These are phyloP conservation scores for Plebejus argus DNA, from an alignment of 2,888 invertebrate genomes.

Conservation along the genomic window DNA sequence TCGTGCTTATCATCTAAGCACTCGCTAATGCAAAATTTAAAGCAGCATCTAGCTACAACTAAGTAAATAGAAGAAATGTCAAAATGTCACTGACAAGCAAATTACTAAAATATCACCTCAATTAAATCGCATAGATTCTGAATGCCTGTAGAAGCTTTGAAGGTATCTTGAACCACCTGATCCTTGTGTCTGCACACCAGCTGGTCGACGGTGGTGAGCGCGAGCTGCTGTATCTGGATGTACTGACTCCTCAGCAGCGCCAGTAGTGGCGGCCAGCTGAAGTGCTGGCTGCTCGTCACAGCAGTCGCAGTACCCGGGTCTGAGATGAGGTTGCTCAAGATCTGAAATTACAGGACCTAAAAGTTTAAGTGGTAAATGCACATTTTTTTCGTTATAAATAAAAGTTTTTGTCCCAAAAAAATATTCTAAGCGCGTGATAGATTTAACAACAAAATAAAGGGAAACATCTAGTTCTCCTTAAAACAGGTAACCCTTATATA, in stretches of 20 bases:
- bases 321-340: conserved; percentile 72
- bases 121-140: conserved; percentile 73
- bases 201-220: conserved; percentile 69
- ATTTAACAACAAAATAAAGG: too few relatives aligned
- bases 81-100: neutral
- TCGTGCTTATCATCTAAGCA: too few relatives aligned
- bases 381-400: too few relatives aligned
- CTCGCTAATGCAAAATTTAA: too few relatives aligned
- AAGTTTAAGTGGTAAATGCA: neutral
- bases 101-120: conserved; percentile 57
- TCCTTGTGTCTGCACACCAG: conserved; percentile 73
- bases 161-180: conserved; percentile 70
- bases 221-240: conserved; percentile 73
- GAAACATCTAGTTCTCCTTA: too few relatives aligned
- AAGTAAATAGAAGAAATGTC: neutral
- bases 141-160: conserved; percentile 73
- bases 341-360: conserved; percentile 48
- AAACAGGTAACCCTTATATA: neutral
- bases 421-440: too few relatives aligned
- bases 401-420: too few relatives aligned
- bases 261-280: conserved; percentile 71
- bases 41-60: too few relatives aligned
- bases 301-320: conserved; percentile 71
- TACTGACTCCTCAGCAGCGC: conserved; percentile 73
- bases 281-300: conserved; percentile 73